A percentile compares a stretch with the other conserved stretches of the same genome.
These are phyloP conservation scores for Holcopasites calliopsidis DNA, from an alignment of 1,140 invertebrate genomes.

Conservation along the genomic window DNA sequence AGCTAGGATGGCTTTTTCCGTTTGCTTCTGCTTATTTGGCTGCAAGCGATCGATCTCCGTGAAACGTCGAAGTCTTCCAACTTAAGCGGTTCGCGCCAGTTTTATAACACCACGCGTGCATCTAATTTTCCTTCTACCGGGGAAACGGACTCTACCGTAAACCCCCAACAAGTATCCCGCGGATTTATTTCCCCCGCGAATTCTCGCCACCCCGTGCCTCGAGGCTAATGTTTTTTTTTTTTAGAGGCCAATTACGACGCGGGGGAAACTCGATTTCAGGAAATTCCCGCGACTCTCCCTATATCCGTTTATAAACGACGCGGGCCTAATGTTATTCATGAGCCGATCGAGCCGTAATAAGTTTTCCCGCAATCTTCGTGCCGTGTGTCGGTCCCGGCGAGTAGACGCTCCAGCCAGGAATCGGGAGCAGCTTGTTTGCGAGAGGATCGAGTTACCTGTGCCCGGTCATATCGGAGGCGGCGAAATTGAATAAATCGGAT, in stretches of 20 bases:
- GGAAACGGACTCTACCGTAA: too few species aligned
- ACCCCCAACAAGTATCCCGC: background rate
- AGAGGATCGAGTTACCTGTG: slow-evolving; percentile 46
- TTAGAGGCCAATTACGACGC: background rate
- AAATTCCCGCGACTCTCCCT: slow-evolving; percentile 7
- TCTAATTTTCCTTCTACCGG: too few species aligned
- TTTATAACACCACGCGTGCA: too few species aligned
- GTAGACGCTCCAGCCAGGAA: slow-evolving; percentile 31
- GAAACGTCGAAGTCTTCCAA: too few species aligned
- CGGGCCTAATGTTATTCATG: slow-evolving; percentile 45
- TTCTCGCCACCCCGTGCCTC: too few species aligned
- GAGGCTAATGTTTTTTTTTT: too few species aligned
- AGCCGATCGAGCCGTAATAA: slow-evolving; percentile 51
- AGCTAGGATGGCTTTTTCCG: background rate
- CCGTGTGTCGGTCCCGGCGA: background rate
- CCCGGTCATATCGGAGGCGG: slow-evolving; percentile 62
- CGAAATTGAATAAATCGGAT: slow-evolving; percentile 71
- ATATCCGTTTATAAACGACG: slow-evolving; percentile 28
- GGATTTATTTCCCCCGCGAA: background rate
- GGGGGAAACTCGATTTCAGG: slow-evolving; percentile 1
- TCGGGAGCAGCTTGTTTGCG: slow-evolving; percentile 38
- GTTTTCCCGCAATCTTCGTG: slow-evolving; percentile 13
- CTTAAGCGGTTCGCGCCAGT: background rate
- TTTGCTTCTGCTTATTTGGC: background rate
- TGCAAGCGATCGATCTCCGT: background rate